Base-by-base conservation (phyloP, 2,113 vertebrate genomes). In the Nannobrachium achirus region DNA sequence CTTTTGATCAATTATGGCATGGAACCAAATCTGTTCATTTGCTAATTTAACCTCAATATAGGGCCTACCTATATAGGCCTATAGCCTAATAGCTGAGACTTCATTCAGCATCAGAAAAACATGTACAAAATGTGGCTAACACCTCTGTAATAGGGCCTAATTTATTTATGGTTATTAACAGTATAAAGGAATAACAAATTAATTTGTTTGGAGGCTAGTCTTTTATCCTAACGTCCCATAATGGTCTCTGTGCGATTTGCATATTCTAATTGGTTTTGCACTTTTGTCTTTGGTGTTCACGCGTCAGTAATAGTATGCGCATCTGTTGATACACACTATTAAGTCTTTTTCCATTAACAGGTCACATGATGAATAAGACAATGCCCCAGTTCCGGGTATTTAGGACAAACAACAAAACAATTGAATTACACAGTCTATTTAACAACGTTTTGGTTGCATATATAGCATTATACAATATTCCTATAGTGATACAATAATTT, bases 201-300 rank as follows among this genome's bases (percentile, higher is more conserved):
- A 71, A 78, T 85, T 73, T 63, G 78, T 65, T 56, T 57, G 4
- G 66, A 42, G 25, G 3, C 25, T 33, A 33, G 70, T 11, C 48
- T 65, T 42, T 8, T 39, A 49, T 55, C 63, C 51, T 5, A 71
- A 71, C 75, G 73, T 72, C 77, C 67, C 3, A 11, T 50, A 57
- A 63, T 15, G 10, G 56, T 3, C 40, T 10, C 18, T 1, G 39
- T 9, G 5, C 69, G 3, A 89, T 91, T 88, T 90, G 82, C 87
- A 90, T 88, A 88, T 89, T 86, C 79, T 85, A 89, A 90, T 91
- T 82, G 78, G 81, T 76, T 71, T 78, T 78, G 4, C 46, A 40
- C 77, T 83, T 85, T 85, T 85, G 76, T 84, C 65, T 83, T 73
- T 73, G 52, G 11, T 14, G 50, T 55, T 66, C 51, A 33, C 7